phyloP scores from a whole-genome alignment of 2,888 invertebrate genomes.

The Bimastos eiseni region DNA sequence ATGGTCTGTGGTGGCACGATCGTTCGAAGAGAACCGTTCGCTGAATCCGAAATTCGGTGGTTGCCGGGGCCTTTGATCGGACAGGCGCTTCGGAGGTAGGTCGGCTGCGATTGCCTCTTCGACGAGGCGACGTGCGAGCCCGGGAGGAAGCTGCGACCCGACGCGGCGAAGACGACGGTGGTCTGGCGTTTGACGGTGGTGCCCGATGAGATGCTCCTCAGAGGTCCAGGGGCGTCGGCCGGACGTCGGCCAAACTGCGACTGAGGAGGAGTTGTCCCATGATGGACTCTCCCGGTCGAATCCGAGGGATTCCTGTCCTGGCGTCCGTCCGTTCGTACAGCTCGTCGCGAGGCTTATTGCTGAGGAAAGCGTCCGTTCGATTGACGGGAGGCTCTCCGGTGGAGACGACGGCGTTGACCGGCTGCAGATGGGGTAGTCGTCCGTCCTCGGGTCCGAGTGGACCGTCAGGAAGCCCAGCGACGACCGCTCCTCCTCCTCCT shows the following conservation, averaged over 20 bases:
- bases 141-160: background rate
- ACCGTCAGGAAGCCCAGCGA: slow-evolving; percentile 15
- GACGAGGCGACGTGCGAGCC: background rate
- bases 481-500: background rate
- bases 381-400: background rate
- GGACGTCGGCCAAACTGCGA: background rate
- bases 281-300: background rate
- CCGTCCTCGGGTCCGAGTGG: slow-evolving; percentile 16
- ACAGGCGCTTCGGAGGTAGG: background rate
- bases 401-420: background rate
- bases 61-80: background rate
- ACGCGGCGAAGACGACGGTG: background rate
- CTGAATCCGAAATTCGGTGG: background rate
- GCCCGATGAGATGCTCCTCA: background rate
- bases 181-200: background rate
- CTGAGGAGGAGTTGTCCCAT: too few relatives aligned
- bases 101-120: background rate
- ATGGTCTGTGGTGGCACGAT: background rate
- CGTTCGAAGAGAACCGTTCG: background rate
- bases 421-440: background rate
- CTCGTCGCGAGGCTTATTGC: background rate
- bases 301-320: background rate
- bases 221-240: background rate
- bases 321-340: background rate
- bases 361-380: background rate